A percentile compares a stretch with the other conserved stretches of the same genome.
phyloP scores from a whole-genome alignment of 2,888 invertebrate species.

The Phania funesta region DNA sequence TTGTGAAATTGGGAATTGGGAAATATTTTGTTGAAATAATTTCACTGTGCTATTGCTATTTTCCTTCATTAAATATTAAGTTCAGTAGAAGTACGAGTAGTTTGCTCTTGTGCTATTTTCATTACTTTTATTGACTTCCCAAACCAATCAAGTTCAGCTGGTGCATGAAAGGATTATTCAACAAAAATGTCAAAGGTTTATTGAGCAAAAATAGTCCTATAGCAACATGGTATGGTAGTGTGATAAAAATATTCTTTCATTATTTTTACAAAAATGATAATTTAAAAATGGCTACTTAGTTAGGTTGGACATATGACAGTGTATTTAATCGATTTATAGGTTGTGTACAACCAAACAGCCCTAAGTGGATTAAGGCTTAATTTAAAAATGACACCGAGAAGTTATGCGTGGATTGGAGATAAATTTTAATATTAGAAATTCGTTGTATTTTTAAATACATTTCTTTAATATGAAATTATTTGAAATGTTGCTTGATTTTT shows the following conservation, averaged over 20 bases:
- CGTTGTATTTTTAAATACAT: background rate
- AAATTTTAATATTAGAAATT: background rate
- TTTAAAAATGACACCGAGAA: background rate
- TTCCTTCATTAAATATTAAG: background rate
- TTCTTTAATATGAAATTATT: no score
- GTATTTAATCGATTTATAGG: constrained; percentile 7
- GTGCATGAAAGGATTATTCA: background rate
- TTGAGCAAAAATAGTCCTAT: background rate
- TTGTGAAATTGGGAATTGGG: no score
- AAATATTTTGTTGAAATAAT: no score
- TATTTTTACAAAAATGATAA: background rate
- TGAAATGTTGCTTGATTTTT: no score
- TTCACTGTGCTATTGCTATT: no score
- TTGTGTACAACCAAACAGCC: background rate
- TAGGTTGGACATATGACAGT: background rate
- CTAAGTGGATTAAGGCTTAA: constrained; percentile 7
- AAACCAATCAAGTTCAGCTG: constrained; percentile 16
- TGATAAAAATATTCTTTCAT: background rate
- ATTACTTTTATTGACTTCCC: background rate
- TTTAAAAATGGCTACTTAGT: background rate
- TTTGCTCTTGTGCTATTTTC: background rate
- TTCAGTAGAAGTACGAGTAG: background rate
- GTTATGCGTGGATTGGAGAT: background rate
- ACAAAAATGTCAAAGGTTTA: constrained; percentile 44
- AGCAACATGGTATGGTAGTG: background rate